These are phyloP conservation scores for Pyralis farinalis DNA, from an alignment of 2,888 invertebrate species.

Conservation along the genomic window DNA sequence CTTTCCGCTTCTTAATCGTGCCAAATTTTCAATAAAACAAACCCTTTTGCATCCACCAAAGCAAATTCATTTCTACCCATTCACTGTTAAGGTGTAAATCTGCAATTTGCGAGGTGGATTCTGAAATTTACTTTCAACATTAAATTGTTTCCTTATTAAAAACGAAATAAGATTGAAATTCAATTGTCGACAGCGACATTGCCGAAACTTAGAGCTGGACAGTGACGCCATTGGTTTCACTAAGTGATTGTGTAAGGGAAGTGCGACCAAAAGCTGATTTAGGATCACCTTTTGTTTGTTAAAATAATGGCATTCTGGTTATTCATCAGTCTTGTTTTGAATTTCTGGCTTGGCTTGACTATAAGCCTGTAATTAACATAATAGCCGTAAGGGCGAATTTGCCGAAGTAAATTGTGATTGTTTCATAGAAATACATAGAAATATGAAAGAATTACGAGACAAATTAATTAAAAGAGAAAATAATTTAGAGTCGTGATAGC, in stretches of 20 bases:
- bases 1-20: constrained; percentile 52
- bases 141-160: constrained; percentile 7
- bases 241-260: constrained; percentile 54
- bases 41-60: constrained; percentile 1
- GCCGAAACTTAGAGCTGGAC: constrained; percentile 41
- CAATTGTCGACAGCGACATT: background rate
- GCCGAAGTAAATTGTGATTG: no score
- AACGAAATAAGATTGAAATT: constrained; percentile 3
- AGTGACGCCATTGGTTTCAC: constrained; percentile 50
- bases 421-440: no score
- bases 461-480: no score
- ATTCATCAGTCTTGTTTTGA: constrained; percentile 12
- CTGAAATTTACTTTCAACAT: background rate
- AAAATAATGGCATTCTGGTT: constrained; percentile 25
- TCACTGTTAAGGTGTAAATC: background rate
- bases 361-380: no score
- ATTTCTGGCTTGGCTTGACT: background rate
- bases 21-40: constrained; percentile 37
- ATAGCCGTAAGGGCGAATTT: no score
- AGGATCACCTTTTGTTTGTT: constrained; percentile 32
- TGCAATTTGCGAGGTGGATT: background rate
- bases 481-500: no score
- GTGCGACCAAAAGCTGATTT: constrained; percentile 24
- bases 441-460: no score
- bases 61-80: background rate